Base-by-base conservation (phyloP, 2,113 vertebrate genomes). In the Eolophus roseicapilla region DNA sequence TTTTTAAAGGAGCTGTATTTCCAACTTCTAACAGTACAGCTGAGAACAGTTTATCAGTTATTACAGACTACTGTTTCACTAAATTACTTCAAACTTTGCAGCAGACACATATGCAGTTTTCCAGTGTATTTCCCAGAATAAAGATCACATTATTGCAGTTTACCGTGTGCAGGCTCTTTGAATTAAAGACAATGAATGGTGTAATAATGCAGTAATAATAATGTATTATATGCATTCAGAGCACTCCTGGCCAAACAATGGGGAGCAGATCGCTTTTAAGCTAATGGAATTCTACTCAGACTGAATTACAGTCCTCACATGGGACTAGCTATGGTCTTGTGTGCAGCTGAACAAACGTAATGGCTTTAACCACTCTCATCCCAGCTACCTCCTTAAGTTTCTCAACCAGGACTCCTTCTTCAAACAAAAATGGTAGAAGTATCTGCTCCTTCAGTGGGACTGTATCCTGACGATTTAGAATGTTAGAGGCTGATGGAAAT, bases 161-260 rank as follows among this genome's bases (percentile, higher is more conserved):
- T 76, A n/a, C 41, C 0, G 0, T 35, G 31, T 25, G 28, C 52
- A 79, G 31, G 23, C 25, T 75, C 46, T 82, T 46, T 59, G n/a
- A 92, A 83, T 82, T 63, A 63, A 80, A 91, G 68, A 33, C 35
- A 93, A 77, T 37, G 27, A 78, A 47, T 23, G 8, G 39, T 53
- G 90, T 68, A 65, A 77, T 62, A 94, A 90, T 24, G 29, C 82
- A 93, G 49, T 90, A 90, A 37, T 71, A 84, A 37, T 35, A 78
- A 86, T 1, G 2, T 50, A 53, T 49, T 86, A 65, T 2, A 74
- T 13, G 46, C 31, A 49, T 83, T 82, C 84, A 70, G 76, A 83
- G 21, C 21, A 64, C 25, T 90, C 9, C 33, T 55, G 33, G 7
- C 2, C 13, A 59, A 87, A 92, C 13, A 87, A 28, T 7, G 11